Percentiles rank a stretch among this genome's conserved stretches.
Evolutionary conservation across 2,113 vertebrate species (phyloP).

Genomic region (Solenodon paradoxus): DNA sequence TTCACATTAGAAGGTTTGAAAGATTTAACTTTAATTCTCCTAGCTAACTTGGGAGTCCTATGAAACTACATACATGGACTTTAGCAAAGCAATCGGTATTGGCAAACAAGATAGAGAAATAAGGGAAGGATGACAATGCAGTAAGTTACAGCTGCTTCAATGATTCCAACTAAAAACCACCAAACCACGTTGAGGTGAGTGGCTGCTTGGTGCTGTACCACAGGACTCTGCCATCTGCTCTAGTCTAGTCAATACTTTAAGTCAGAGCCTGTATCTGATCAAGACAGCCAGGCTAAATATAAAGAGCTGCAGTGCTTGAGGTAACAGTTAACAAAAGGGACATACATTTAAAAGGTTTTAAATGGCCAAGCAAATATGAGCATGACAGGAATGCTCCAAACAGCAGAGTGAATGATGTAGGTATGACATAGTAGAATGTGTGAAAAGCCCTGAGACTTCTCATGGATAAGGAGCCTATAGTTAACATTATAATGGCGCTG

Average conservation of each 20-base stretch:
- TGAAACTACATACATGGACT: not conserved
- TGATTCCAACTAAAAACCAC: not conserved
- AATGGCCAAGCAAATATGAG: not conserved
- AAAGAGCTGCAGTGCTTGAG: not conserved
- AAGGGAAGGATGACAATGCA: not conserved
- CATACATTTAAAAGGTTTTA: not conserved
- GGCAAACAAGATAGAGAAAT: not conserved
- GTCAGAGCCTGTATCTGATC: not conserved
- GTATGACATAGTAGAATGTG: not conserved
- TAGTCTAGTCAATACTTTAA: not conserved
- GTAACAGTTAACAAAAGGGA: not conserved
- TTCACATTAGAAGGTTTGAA: not conserved
- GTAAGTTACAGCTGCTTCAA: not conserved
- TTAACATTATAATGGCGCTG: not conserved
- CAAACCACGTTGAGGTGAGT: not conserved
- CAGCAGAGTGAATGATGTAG: too few relatives aligned
- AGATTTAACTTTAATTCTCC: not conserved
- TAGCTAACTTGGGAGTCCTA: not conserved
- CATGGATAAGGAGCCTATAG: not conserved
- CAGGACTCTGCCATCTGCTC: not conserved
- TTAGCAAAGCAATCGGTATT: not conserved
- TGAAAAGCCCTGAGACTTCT: not conserved
- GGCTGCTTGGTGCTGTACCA: not conserved
- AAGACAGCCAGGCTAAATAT: slow-evolving; percentile 7
- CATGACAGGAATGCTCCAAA: not conserved